Conservation (phyloP, 1,140 invertebrate species). For the Episyrphus balteatus region DNA sequence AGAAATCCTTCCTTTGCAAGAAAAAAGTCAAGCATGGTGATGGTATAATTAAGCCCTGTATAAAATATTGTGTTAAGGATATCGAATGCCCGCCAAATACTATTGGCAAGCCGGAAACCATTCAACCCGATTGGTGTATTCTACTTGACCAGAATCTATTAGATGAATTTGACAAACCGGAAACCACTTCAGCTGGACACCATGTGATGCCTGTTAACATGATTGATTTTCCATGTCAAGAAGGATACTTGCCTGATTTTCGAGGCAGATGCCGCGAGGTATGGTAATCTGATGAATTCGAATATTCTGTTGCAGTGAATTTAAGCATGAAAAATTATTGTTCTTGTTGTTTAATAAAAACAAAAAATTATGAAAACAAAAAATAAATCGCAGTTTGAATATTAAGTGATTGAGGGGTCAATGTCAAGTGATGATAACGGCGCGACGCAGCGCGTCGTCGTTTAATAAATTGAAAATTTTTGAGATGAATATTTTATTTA, state of each 20-base stretch:
- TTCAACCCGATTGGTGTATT: too few relatives aligned
- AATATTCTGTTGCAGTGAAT: too few relatives aligned
- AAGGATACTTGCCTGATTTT: constrained; percentile 27
- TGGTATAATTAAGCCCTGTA: constrained; percentile 17
- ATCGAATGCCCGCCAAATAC: constrained; percentile 19
- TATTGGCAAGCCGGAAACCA: constrained; percentile 6
- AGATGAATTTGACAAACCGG: too few relatives aligned
- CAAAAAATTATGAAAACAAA: not conserved
- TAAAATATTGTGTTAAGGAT: constrained; percentile 26
- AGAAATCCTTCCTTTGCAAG: constrained; percentile 16
- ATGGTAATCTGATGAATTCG: constrained; percentile 11
- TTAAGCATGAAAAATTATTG: not conserved
- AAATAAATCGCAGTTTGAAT: not conserved
- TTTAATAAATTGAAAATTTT: too few relatives aligned
- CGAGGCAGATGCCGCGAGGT: constrained; percentile 30
- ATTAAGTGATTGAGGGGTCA: too few relatives aligned
- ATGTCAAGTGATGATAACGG: too few relatives aligned
- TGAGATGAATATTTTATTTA: too few relatives aligned
- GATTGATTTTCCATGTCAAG: constrained; percentile 34
- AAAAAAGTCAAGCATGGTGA: constrained; percentile 15
- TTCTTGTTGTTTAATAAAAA: not conserved
- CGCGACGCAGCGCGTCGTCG: too few relatives aligned
- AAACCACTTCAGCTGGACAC: too few relatives aligned
- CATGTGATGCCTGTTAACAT: constrained; percentile 24
- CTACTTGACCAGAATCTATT: too few relatives aligned